Evolutionary conservation across 2,888 invertebrate species (phyloP), one percentile per base, ranked within the genome.

Genomic region (Drosophila ezoana): DNA sequence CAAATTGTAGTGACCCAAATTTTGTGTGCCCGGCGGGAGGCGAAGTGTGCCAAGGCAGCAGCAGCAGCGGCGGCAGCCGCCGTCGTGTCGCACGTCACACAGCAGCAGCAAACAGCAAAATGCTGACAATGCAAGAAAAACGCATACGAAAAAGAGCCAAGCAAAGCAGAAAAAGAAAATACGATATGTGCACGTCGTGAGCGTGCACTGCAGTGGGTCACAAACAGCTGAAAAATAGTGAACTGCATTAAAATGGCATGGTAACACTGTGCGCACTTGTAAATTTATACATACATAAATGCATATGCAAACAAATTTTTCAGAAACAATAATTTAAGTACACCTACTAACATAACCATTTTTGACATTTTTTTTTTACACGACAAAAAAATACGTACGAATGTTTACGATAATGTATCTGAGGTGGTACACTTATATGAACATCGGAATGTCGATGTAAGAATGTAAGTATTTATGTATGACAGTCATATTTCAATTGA

Each of bases 1-100:
- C 83, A 72, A 89, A 87, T 84, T 84, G 75, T 87, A 87, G 78
- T 89, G 89, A 86, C 89, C 89, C 85, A 86, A 86, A 89, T 89
- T 89, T 72, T 51, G 23, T 56, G 56, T 64, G 66, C 73, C 70
- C 66, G 59, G 66, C 77, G 72, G 72, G 79, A 69, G 70, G 54
- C 87, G 82, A 89, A 84, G 89, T 89, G 80, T 88, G 88, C 86
- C 89, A 87, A 81, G 81, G 87, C 79, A 82, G 84, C 79, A 88
- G 84, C 72, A 47, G 43, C 32, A 54, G 38, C 59, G 51, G 40
- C 49, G 52, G 56, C 64, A 70, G 77, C 66, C 65, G 74, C 48
- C 58, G 71, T 66, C 63, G 58, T 71, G 54, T 44, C 64, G 51
- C 44, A 52, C 62, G 58, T 57, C 73, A 28, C 40, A 63, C 10